Base-by-base conservation (phyloP, 2,113 vertebrate genomes). In the Hypomesus transpacificus region DNA sequence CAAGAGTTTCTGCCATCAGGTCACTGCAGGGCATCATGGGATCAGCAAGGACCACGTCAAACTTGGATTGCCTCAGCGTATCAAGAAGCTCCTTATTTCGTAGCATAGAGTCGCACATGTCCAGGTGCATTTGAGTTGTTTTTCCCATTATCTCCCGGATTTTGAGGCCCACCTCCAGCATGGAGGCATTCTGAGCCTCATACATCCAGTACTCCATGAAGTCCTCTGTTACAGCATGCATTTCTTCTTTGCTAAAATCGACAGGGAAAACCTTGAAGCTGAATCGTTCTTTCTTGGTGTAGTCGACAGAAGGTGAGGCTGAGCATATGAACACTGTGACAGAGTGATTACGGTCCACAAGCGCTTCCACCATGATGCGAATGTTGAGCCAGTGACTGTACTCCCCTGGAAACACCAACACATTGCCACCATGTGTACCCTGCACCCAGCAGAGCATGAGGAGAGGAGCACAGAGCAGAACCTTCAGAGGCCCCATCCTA, bases 321-420 rank as follows among this genome's bases (percentile, higher is more conserved):
- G 90, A 85, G 56, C 85, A 77, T 21, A 84, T 67, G 50, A 93
- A 68, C 59, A 94, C 56, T 0, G 88, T 94, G 60, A 94, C 78
- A 0, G 51, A 86, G 75, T 94, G 92, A 68, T 90, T 89, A 0
- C 85, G 90, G 3, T 1, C 70, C 17, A 80, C 80, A n/a, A 95
- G 67, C 65, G 90, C 90, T 60, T 92, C 82, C 51, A 91, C 51
- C 61, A 95, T 81, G 6, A 65, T 53, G 39, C 89, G 88, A 82
- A 93, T 85, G 8, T 95, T 94, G 81, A 92, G 69, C 93, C 93
- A 94, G 73, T 94, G 93, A 53, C 93, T 95, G 74, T 85, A 90
- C 78, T 94, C 92, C 0, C 87, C 82, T 26, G 93, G 93, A 89
- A 93, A 89, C 74, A 94, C 85, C 73, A 94, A 68, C 68, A 95